These are phyloP conservation scores for Grallaria varia DNA, from an alignment of 2,113 vertebrate genomes.

Conservation along the genomic window DNA sequence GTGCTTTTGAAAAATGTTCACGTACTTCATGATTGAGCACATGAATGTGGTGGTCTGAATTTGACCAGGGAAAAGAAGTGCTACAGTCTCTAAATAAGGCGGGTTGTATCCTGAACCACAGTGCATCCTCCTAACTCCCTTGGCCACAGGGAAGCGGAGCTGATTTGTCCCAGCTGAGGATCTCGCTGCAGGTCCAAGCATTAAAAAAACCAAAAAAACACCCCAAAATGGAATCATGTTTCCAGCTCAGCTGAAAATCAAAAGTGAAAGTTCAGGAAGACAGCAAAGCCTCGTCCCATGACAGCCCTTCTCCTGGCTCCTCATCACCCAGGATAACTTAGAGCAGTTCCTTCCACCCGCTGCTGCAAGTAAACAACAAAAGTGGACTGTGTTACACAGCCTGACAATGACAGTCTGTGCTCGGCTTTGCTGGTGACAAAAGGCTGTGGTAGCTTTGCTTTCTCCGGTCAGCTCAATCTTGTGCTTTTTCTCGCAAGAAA, in stretches of 20 bases:
- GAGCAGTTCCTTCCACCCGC: neutral
- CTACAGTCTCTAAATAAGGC: neutral
- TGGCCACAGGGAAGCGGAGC: rapidly evolving
- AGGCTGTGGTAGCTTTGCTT: conserved; percentile 5
- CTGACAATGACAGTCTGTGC: conserved; percentile 47
- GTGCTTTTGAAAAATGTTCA: conserved; percentile 55
- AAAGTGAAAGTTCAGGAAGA: conserved; percentile 58
- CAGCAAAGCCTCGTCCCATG: neutral
- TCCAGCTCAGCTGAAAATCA: conserved; percentile 36
- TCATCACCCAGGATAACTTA: neutral
- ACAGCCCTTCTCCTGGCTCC: neutral
- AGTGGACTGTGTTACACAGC: conserved; percentile 32
- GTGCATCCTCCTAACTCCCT: neutral
- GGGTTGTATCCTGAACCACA: rapidly evolving
- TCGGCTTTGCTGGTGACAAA: neutral
- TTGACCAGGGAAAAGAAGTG: neutral
- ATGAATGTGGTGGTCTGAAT: neutral
- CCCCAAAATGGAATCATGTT: neutral
- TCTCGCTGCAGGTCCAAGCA: neutral
- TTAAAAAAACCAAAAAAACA: too few relatives aligned
- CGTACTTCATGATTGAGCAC: conserved; percentile 12
- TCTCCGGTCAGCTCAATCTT: neutral
- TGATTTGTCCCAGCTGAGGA: conserved; percentile 49
- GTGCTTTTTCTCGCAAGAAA: neutral
- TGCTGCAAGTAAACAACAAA: conserved; percentile 50